Evolutionary conservation across 1,140 invertebrate genomes (phyloP), one percentile per base, ranked within the genome.

Genomic region (Drosophila punjabiensis): DNA sequence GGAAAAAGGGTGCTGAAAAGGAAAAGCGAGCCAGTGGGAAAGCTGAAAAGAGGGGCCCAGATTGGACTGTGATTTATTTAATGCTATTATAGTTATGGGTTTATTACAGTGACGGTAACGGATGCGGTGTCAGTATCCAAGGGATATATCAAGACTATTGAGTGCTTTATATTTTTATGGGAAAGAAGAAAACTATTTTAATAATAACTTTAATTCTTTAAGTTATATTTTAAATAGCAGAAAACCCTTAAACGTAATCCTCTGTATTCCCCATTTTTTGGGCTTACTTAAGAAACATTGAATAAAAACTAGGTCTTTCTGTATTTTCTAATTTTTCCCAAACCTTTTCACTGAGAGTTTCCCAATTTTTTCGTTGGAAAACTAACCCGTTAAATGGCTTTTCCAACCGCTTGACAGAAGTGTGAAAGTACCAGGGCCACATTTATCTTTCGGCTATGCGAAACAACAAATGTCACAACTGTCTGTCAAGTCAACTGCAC

Each of bases 381-480:
- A 52, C 53, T 43, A 35, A 73, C 43, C 32, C 52, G 50, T 62
- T 75, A 53, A 75, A 74, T 75, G 71, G 55, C n/a, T 53, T 41
- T 61, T 20, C 47, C 18, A 60, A 43, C 47, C 71, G 30, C 69
- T 53, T 74, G 71, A 50, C 69, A 52, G 43, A 3, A 53, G 62
- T 62, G 63, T 20, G 60, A 70, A 59, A 50, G 53, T 47, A 63
- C 48, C 35, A 39, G 24, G 48, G 32, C 53, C 53, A 53, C 76
- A 74, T 64, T 74, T 79, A 56, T 74, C 63, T 73, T 64, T 71
- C 20, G 50, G 32, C 61, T 53, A 47, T 63, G 78, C 47, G 50
- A 47, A 75, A 75, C 59, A 80, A 81, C 81, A 83, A 83, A 83
- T 84, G 81, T 80, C 81, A 79, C 75, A 82, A 60, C 75, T 82